A percentile compares a stretch with the other conserved stretches of the same genome.
phyloP scores from a whole-genome alignment of 1,140 invertebrate genomes.

The Eurosta solidaginis region DNA sequence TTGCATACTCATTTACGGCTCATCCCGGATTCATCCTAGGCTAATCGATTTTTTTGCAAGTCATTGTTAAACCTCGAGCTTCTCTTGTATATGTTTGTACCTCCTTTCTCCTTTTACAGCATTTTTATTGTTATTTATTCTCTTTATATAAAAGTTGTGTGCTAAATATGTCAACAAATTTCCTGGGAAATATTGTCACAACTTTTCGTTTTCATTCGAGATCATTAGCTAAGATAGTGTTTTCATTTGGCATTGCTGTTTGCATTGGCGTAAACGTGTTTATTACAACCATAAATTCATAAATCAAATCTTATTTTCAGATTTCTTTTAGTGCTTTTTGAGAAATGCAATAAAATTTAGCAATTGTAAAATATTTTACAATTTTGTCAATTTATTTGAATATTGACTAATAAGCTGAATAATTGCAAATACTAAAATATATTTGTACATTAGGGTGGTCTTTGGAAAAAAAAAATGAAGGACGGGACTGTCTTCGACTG shows the following conservation, averaged over 20 bases:
- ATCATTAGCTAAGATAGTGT: not conserved
- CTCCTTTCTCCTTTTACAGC: not conserved
- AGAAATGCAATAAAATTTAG: not conserved
- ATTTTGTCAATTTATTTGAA: too few species aligned
- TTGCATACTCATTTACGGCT: too few species aligned
- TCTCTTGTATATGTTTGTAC: not conserved
- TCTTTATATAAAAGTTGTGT: not conserved
- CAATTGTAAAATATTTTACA: too few species aligned
- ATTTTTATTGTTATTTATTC: not conserved
- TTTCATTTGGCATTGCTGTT: not conserved
- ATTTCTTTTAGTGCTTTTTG: not conserved
- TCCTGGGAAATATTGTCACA: slow-evolving; percentile 11
- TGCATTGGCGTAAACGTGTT: not conserved
- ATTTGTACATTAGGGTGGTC: too few species aligned
- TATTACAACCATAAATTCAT: slow-evolving; percentile 11
- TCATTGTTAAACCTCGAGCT: too few species aligned
- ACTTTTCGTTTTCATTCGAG: not conserved
- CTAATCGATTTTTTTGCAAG: too few species aligned
- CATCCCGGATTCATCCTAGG: too few species aligned
- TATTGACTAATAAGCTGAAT: too few species aligned
- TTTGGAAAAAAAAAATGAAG: too few species aligned
- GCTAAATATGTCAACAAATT: not conserved
- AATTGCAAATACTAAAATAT: too few species aligned
- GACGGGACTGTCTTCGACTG: too few species aligned
- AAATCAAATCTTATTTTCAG: not conserved